phyloP scores from a whole-genome alignment of 2,888 invertebrate genomes.

The Seladonia tumulorum region DNA sequence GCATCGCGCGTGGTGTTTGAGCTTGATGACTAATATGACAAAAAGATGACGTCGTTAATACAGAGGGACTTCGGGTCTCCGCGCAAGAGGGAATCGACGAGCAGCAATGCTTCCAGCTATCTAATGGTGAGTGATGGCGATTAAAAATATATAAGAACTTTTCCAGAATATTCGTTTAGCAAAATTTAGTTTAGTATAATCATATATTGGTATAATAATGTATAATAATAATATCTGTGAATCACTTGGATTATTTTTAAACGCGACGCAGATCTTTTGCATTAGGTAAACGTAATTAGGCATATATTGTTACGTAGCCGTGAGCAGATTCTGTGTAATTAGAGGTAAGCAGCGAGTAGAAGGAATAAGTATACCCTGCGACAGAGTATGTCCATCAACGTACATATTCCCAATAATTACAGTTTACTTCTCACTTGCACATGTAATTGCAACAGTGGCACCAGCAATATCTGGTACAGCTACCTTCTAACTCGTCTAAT shows the following conservation, averaged over 20 bases:
- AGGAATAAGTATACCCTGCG: neutral
- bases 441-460: neutral
- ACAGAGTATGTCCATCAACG: neutral
- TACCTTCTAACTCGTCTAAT: neutral
- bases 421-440: neutral
- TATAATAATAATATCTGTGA: neutral
- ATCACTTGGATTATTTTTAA: neutral
- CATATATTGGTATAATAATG: too few relatives aligned
- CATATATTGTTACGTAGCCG: neutral
- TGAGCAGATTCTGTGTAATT: neutral
- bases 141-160: neutral
- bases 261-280: neutral
- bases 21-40: slow-evolving; percentile 74
- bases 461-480: neutral
- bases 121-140: slow-evolving; percentile 75
- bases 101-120: slow-evolving; percentile 81
- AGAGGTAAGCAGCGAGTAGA: neutral
- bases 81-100: slow-evolving; percentile 79
- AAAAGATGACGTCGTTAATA: slow-evolving; percentile 79
- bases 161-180: neutral
- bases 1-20: slow-evolving; percentile 41
- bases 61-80: slow-evolving; percentile 79
- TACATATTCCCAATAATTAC: neutral
- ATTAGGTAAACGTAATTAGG: neutral
- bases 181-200: too few relatives aligned